Conservation (phyloP, 1,140 invertebrate genomes). For the Mactra quadrangularis region DNA sequence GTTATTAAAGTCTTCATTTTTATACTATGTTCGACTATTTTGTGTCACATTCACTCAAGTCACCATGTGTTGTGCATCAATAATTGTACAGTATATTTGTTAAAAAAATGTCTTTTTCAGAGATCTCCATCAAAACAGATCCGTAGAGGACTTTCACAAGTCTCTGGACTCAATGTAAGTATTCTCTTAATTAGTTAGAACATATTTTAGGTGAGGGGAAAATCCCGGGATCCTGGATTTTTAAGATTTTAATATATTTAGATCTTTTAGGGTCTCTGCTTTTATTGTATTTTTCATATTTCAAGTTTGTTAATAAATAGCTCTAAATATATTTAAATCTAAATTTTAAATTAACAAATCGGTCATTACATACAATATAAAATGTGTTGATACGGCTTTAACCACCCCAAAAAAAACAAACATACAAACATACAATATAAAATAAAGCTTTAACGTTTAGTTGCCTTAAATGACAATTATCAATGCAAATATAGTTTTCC, state of each 20-base stretch:
- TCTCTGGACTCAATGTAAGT: conserved; percentile 71
- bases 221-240: background rate
- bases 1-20: too few relatives aligned
- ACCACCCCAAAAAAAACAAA: background rate
- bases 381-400: conserved; percentile 3
- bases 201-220: background rate
- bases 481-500: too few relatives aligned
- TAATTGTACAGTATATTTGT: too few relatives aligned
- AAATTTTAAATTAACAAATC: too few relatives aligned
- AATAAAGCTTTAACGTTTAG: too few relatives aligned
- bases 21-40: too few relatives aligned
- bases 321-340: too few relatives aligned
- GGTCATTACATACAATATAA: too few relatives aligned
- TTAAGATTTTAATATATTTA: background rate
- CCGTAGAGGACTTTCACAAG: conserved; percentile 62
- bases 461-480: too few relatives aligned
- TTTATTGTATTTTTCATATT: background rate
- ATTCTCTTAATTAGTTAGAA: background rate
- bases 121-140: conserved; percentile 20
- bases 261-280: background rate
- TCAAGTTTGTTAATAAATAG: too few relatives aligned
- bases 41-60: too few relatives aligned
- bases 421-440: conserved; percentile 14
- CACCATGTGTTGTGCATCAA: too few relatives aligned
- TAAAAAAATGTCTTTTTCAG: conserved; percentile 27